Base-by-base conservation (phyloP, 2,888 invertebrate genomes). In the Byasa hedistus region DNA sequence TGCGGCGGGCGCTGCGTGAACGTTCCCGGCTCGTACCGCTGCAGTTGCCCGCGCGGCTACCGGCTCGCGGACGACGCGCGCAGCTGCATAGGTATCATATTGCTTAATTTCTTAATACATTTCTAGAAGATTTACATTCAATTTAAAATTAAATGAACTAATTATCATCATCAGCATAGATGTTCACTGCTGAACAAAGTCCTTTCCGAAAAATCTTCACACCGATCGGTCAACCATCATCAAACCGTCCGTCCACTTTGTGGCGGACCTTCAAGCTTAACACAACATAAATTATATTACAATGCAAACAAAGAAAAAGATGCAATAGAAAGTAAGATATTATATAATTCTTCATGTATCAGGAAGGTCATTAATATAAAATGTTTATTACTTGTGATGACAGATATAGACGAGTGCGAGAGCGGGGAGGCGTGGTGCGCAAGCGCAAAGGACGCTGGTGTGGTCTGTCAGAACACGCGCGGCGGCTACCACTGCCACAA, bases 1-100 rank as follows among this genome's bases (percentile, higher is more conserved):
- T 99, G 99, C 78, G 96, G 97, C 66, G 98, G 99, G 68, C 93
- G 93, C 64, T 99, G 99, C 79, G 91, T 96, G 64, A 99, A 99
- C 84, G 94, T 95, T 56, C 96, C 96, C 89, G 99, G 99, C 19
- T 95, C 96, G 24, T 98, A 96, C 86, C 94, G 95, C 70, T 99
- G 99, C 84, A 91, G 95, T 2, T 99, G 99, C 79, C 94, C 95
- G 4, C 79, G 92, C 0, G 99, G 99, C 0, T 99, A 95, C 87
- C 93, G 94, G 12, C 89, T 98, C 0, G 94, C 94, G 5, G 80
- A 92, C 0, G 96, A 96, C 76, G 95, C 95, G 75, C 93, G 95
- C 83, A 95, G 96, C 17, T 98, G 98, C 76, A 94, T 96, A 76
- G 99, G 97, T 97, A 83, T 17, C 5, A 7, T 5, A 23, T 4